Conservation (phyloP, 2,888 invertebrate genomes). For the Andrena marginata region DNA sequence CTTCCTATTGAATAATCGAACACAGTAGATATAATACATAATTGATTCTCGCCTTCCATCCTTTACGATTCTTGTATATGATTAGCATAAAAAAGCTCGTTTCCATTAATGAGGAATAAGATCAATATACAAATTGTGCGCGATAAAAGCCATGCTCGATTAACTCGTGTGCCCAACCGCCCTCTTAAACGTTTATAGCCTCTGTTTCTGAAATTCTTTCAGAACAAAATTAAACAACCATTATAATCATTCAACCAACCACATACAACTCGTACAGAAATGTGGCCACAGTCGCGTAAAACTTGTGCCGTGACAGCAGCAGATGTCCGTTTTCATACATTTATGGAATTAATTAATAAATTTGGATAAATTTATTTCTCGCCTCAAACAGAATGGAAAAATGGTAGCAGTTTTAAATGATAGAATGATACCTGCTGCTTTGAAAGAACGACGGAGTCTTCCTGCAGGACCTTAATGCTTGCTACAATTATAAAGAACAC, state of each 20-base stretch:
- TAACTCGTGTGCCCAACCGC: neutral
- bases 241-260: neutral
- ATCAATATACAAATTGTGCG: neutral
- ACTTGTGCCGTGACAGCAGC: neutral
- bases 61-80: neutral
- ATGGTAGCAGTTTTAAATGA: neutral
- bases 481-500: neutral
- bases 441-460: neutral
- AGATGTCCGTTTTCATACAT: neutral
- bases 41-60: neutral
- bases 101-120: constrained; percentile 15
- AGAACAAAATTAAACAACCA: neutral
- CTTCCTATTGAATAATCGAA: neutral
- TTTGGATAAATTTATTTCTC: neutral
- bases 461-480: neutral
- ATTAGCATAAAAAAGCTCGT: neutral
- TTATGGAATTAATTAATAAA: neutral
- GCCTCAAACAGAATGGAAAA: neutral
- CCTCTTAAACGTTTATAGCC: neutral
- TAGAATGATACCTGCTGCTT: neutral
- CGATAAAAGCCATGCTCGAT: neutral
- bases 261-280: neutral
- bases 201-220: neutral
- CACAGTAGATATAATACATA: neutral
- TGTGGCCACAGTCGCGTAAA: neutral